Evolutionary conservation across 2,888 invertebrate species (phyloP).

Genomic region (Athalia cordata): DNA sequence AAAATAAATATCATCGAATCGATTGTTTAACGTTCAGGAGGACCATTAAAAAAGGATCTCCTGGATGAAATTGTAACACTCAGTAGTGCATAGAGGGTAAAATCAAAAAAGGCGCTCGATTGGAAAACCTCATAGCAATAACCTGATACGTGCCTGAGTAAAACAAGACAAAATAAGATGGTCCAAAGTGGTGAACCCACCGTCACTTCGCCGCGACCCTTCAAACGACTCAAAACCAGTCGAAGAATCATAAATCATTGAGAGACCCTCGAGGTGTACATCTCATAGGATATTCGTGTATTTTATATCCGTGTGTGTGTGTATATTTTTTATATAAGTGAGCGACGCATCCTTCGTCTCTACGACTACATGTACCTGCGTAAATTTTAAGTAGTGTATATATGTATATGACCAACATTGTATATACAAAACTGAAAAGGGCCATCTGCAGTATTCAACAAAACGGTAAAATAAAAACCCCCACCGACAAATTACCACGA

Average conservation of each 20-base stretch:
- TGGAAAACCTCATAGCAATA: too few species aligned
- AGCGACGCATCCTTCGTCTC: conserved; percentile 21
- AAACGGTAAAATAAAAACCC: conserved; percentile 30
- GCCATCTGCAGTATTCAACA: conserved; percentile 12
- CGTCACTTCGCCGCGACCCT: conserved; percentile 39
- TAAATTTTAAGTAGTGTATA: background rate
- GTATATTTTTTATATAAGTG: background rate
- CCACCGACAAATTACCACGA: background rate
- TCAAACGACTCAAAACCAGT: conserved; percentile 43
- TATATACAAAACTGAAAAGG: background rate
- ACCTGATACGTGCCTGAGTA: background rate
- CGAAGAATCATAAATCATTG: conserved; percentile 43
- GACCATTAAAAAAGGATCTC: too few species aligned
- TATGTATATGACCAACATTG: background rate
- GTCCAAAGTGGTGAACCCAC: conserved; percentile 16
- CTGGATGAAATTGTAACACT: too few species aligned
- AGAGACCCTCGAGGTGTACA: conserved; percentile 37
- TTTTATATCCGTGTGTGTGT: background rate
- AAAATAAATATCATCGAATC: too few species aligned
- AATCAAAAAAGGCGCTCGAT: too few species aligned
- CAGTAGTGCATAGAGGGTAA: too few species aligned
- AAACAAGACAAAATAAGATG: background rate
- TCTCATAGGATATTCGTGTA: conserved; percentile 4
- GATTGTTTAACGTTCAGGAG: too few species aligned
- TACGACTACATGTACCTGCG: background rate